A percentile compares a stretch with the other conserved stretches of the same genome.
Conservation (phyloP, 2,797 vertebrate genomes). For the Melanotaenia boesemani region DNA sequence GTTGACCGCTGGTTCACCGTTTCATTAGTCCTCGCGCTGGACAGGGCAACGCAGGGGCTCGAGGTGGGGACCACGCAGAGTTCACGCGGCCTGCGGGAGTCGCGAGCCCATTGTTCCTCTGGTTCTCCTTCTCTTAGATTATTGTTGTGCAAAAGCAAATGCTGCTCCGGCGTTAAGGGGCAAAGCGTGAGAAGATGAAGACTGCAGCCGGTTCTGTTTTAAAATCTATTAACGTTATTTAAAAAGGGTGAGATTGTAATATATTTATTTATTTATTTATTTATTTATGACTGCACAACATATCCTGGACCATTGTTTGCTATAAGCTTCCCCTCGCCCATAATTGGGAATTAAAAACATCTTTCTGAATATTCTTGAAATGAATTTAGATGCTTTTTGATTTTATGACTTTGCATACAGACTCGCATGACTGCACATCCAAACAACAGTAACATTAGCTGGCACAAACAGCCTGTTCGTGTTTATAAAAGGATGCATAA, state of each 20-base stretch:
- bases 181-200: no score
- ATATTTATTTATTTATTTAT: no score
- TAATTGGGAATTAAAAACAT: no score
- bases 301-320: no score
- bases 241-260: no score
- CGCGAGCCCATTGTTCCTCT: constrained; percentile 68
- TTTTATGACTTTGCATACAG: not conserved
- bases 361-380: no score
- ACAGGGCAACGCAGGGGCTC: constrained; percentile 83
- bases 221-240: no score
- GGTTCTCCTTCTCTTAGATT: constrained; percentile 20
- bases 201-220: no score
- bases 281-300: no score
- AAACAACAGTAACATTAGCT: no score
- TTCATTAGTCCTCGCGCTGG: constrained; percentile 91
- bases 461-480: not conserved
- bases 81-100: constrained; percentile 87
- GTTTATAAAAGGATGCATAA: constrained; percentile 2
- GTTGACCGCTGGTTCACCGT: constrained; percentile 92
- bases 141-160: constrained; percentile 50
- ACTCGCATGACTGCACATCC: not conserved
- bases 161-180: not conserved
- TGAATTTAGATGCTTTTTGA: not conserved
- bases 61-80: constrained; percentile 85
- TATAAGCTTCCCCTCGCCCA: no score